Conservation (phyloP, 2,888 invertebrate genomes). For the Epinotia ramella region DNA sequence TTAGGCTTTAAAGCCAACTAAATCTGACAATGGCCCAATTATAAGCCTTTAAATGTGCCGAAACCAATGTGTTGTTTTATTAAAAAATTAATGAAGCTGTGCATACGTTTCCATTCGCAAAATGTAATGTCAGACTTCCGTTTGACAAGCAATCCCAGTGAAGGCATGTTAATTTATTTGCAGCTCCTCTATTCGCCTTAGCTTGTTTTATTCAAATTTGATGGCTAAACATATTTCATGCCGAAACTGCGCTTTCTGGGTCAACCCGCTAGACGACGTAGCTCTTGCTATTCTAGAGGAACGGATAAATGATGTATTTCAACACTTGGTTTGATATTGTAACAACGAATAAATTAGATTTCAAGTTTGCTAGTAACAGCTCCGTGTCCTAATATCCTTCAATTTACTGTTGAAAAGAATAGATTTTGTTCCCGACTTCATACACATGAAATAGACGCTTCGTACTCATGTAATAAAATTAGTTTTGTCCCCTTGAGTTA, state of each 20-base stretch:
- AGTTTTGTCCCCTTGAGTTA: too few species aligned
- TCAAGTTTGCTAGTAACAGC: not conserved
- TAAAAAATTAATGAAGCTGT: not conserved
- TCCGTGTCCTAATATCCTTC: not conserved
- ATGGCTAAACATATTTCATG: constrained; percentile 74
- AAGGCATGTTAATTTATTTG: constrained; percentile 64
- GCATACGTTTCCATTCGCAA: not conserved
- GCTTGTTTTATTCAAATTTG: constrained; percentile 66
- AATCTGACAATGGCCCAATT: too few species aligned
- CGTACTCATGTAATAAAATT: too few species aligned
- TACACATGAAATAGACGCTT: too few species aligned
- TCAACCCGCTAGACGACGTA: constrained; percentile 58
- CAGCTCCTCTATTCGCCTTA: constrained; percentile 47
- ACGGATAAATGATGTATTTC: constrained; percentile 42
- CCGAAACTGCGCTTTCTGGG: constrained; percentile 64
- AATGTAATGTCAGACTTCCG: constrained; percentile 35
- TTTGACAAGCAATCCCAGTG: constrained; percentile 48
- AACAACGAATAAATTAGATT: not conserved
- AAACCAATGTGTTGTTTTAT: not conserved
- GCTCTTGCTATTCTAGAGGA: constrained; percentile 55
- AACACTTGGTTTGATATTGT: constrained; percentile 7
- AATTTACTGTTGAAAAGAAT: not conserved
- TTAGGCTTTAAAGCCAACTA: too few species aligned
- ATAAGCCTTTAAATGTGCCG: not conserved
- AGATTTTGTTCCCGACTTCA: too few species aligned